Base-by-base conservation (phyloP, 2,888 invertebrate species). In the Drosophila fungiperda region DNA sequence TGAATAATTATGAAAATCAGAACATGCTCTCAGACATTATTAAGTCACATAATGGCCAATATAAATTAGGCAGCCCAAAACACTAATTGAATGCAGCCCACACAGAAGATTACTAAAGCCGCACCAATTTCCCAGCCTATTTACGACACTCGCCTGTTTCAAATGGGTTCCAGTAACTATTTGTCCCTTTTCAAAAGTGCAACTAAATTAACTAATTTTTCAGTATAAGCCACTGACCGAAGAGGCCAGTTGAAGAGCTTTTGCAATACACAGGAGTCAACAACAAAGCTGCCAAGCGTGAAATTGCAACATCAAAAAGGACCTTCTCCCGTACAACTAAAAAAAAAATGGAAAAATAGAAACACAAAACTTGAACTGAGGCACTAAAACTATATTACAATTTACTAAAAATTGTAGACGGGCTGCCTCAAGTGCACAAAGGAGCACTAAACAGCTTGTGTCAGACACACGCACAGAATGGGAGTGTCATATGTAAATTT, bases 401-500 rank as follows among this genome's bases (percentile, higher is more conserved):
- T 89, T 87, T 85, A 87, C 90, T 89, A 89, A 85, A 85, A 87
- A 87, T 89, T 77, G 80, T 85, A 76, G 72, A 84, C 69, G 69
- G 68, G 81, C 63, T 23, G 17, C 57, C 73, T 71, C 77, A 9
- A 58, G 73, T 76, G 86, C 89, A 83, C 88, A 86, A 86, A 83
- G 74, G 86, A 83, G 83, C 88, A 88, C 83, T 83, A 88, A 83
- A 83, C 82, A 81, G 82, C 68, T 80, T 80, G 67, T 79, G 82
- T 68, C 65, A 68, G 60, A 76, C 67, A 71, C 74, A 67, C 57
- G 57, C 57, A 69, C 64, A 66, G 66, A 42, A 63, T 67, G 69
- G 63, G 64, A 86, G 90, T 83, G 89, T 89, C 86, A 90, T 90
- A 87, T 87, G 90, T 89, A 87, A 87, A 87, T 87, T 87, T 85